Base-by-base conservation (phyloP, 1,140 invertebrate genomes). In the Atta texana region DNA sequence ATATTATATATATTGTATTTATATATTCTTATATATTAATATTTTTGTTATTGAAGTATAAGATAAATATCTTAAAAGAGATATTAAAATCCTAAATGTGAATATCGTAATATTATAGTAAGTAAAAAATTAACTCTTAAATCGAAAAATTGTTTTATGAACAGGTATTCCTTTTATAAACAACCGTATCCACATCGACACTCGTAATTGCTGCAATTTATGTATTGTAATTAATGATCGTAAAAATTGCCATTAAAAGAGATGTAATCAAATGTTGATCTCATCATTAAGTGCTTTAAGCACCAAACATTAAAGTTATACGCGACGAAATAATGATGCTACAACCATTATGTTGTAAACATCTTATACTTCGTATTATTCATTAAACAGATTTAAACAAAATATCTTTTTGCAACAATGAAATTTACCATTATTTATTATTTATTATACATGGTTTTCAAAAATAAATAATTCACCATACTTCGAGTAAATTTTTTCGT, bases 351-450 rank as follows among this genome's bases (percentile, higher is more conserved):
- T 24, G 10, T 75, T 18, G n/a, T 24, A 76, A 59, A 61, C 39
- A 12, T 61, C 4, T 59, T 10, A 10, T 44, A 10, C 14, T 8
- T 59, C 14, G 10, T 34, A 57, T 21, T 44, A 1, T 68, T 68
- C 3, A 44, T 5, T 66, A 66, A 39, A 44, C 8, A 44, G n/a
- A 39, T 21, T 66, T 31, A 3, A 28, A 44, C 21, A 7, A 69
- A 71, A 71, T 49, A 71, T 69, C 39, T 68, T 68, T 44, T 66
- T 39, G 28, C 31, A 39, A 34, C 7, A 66, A n/a, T 39, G 34
- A 68, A 7, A 21, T 44, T 44, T 63, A 51, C 0, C 18, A 39
- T 39, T 39, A 39, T 39, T 39, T 39, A 39, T 39, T 68, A 44
- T 68, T 68, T 68, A 5, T 44, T 68, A 12, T 44, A 68, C 10